Evolutionary conservation across 2,797 vertebrate species (phyloP).

Genomic region (Phyllotis vaccarum): DNA sequence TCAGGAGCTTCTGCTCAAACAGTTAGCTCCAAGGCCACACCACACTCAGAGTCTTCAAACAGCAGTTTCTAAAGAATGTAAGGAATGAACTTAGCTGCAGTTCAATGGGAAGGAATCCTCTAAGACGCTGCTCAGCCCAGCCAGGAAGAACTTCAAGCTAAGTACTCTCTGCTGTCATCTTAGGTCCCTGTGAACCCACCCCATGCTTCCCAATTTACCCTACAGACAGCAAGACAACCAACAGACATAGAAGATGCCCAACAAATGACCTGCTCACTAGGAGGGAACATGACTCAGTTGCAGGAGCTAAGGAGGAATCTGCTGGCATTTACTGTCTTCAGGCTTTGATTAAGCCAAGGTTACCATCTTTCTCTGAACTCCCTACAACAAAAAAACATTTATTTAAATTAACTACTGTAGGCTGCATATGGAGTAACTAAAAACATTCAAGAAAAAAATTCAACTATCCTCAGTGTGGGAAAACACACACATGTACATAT

Average conservation of each 20-base stretch:
- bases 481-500: too few species aligned
- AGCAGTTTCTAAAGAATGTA: slow-evolving; percentile 47
- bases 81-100: slow-evolving; percentile 49
- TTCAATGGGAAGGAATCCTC: background rate
- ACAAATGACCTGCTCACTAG: background rate
- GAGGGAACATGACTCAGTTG: background rate
- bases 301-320: background rate
- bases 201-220: background rate
- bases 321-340: background rate
- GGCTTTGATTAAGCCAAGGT: background rate
- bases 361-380: background rate
- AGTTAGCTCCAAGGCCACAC: background rate
- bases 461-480: background rate
- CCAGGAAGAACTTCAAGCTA: background rate
- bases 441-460: background rate
- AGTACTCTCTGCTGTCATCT: background rate
- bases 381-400: background rate
- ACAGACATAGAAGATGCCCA: background rate
- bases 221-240: background rate
- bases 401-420: background rate
- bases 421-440: background rate
- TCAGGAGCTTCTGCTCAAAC: background rate
- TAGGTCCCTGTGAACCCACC: background rate
- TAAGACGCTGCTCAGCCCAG: background rate
- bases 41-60: background rate